Evolutionary conservation across 2,113 vertebrate species (phyloP).

Genomic region (Bungarus multicinctus): DNA sequence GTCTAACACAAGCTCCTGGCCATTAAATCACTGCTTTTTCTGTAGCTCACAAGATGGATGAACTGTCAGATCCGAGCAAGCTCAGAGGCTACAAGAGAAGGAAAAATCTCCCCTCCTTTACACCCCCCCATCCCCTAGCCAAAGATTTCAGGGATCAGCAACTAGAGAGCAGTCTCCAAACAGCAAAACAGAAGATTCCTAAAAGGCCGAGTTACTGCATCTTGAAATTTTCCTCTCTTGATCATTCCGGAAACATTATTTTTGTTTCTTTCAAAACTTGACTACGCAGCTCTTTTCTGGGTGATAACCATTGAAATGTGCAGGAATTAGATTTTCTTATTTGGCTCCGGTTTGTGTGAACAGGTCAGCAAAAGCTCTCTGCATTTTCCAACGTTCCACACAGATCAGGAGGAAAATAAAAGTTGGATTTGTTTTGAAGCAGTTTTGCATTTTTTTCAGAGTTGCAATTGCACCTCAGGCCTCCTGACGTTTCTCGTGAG

Average conservation of each 20-base stretch:
- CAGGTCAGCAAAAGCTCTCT: not conserved
- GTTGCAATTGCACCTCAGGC: not conserved
- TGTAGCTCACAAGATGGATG: constrained; percentile 3
- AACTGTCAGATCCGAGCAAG: not conserved
- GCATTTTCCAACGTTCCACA: not conserved
- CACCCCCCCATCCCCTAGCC: not conserved
- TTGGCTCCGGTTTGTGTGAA: not conserved
- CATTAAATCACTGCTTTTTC: constrained; percentile 17
- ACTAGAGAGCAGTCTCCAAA: not conserved
- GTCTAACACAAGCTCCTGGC: not conserved
- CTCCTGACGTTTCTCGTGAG: not conserved
- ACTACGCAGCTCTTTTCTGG: not conserved
- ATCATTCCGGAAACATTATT: not conserved
- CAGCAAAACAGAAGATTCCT: not conserved
- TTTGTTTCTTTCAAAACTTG: not conserved
- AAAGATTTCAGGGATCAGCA: not conserved
- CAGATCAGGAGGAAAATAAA: not conserved
- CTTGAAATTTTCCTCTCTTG: not conserved
- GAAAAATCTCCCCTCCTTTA: no score
- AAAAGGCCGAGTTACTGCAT: not conserved
- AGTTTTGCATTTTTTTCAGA: not conserved
- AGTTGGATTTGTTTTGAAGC: not conserved
- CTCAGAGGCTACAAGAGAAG: not conserved
- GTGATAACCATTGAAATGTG: not conserved
- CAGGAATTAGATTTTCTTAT: not conserved